A percentile compares a stretch with the other conserved stretches of the same genome.
Conservation (phyloP, 1,140 invertebrate species). For the Pinna nobilis region DNA sequence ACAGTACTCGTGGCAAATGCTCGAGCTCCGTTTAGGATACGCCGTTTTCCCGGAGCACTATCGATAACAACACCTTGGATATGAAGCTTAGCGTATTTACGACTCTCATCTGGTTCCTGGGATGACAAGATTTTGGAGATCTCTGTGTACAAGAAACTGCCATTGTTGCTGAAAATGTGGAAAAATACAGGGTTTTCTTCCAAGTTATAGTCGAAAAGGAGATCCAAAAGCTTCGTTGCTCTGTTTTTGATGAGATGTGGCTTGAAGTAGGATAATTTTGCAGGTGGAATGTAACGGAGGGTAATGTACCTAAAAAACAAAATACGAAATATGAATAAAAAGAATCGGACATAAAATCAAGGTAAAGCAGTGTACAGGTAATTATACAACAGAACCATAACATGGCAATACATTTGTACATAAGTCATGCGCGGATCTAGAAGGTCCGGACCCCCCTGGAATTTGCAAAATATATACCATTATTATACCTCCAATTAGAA, state of each 20-base stretch:
- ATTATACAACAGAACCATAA: not conserved
- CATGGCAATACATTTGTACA: not conserved
- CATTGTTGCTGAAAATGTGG: slow-evolving; percentile 88
- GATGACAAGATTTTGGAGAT: slow-evolving; percentile 60
- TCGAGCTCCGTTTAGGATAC: slow-evolving; percentile 77
- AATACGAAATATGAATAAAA: slow-evolving; percentile 23
- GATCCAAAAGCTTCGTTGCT: slow-evolving; percentile 81
- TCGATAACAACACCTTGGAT: slow-evolving; percentile 86
- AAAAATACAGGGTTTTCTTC: slow-evolving; percentile 85
- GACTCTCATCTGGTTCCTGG: slow-evolving; percentile 44
- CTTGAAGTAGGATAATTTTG: slow-evolving; percentile 81
- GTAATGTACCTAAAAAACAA: slow-evolving; percentile 81
- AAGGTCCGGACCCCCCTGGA: too few species aligned
- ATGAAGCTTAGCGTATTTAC: slow-evolving; percentile 73
- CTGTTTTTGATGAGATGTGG: slow-evolving; percentile 79
- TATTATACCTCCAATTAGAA: too few species aligned
- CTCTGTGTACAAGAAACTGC: slow-evolving; percentile 75
- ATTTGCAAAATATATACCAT: too few species aligned
- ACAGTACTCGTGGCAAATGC: slow-evolving; percentile 76
- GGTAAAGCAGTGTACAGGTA: too few species aligned
- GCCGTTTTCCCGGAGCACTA: slow-evolving; percentile 82
- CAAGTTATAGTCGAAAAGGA: slow-evolving; percentile 80
- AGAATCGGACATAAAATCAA: too few species aligned
- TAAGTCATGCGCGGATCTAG: slow-evolving; percentile 9
- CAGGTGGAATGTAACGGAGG: slow-evolving; percentile 83